Base-by-base conservation (phyloP, 2,113 vertebrate species). In the Etia nguti region DNA sequence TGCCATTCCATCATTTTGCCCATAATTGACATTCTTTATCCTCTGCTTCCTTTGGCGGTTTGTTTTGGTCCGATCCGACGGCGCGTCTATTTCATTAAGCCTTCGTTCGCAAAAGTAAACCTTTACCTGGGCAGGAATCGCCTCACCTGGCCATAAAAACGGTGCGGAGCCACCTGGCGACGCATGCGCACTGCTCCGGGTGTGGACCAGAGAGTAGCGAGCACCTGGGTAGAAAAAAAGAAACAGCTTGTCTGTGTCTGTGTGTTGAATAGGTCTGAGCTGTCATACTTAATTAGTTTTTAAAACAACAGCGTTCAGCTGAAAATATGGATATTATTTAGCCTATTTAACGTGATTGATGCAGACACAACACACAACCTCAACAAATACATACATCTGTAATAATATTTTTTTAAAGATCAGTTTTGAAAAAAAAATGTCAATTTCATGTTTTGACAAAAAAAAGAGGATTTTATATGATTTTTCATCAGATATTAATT, bases 1-100 rank as follows among this genome's bases (percentile, higher is more conserved):
- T 99, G 98, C 98, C 98, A 99, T 93, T 98, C 98, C 90, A 97
- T 97, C 97, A 99, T 99, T 96, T 97, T 98, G 94, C 97, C 98
- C 94, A 98, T 97, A 94, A 99, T 90, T 96, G 98, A 98, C 98
- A 99, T 99, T 94, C 88, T 96, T 90, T 93, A 90, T 96, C 92
- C 89, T 95, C 91, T 92, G 86, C 82, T 84, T 84, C 88, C 82
- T 92, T 82, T 93, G 87, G 89, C 83, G 57, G 15, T 68, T 82
- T 84, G 52, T 86, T 87, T 83, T 87, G 85, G 4, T 79, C 95
- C 79, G 96, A 95, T 97, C 96, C 97, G 95, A 94, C 95, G 95
- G 92, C 93, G 90, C 95, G 93, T 90, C 94, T 96, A 95, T 96
- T 96, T 95, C 95, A 96, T 96, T 94, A 92, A 96, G 93, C 94